phyloP scores from a whole-genome alignment of 1,140 invertebrate genomes.

The Cardiocondyla obscurior region DNA sequence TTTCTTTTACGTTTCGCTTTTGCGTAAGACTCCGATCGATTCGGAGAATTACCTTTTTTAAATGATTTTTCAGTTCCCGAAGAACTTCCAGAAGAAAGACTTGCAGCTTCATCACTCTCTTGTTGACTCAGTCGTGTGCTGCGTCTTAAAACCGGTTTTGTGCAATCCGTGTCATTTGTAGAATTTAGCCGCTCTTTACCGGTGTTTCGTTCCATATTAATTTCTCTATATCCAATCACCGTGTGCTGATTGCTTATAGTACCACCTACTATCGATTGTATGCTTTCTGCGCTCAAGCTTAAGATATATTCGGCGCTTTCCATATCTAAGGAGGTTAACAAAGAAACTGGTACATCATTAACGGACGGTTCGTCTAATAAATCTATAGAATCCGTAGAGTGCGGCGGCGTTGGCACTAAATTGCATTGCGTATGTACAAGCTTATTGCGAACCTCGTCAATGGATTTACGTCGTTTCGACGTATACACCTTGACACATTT shows the following conservation, averaged over 20 bases:
- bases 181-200: slow-evolving; percentile 66
- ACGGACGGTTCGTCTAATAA: slow-evolving; percentile 75
- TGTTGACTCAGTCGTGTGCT: slow-evolving; percentile 80
- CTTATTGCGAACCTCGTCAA: slow-evolving; percentile 65
- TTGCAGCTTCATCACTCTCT: slow-evolving; percentile 73
- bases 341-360: slow-evolving; percentile 75
- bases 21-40: slow-evolving; percentile 60
- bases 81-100: slow-evolving; percentile 19
- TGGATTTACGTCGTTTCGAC: slow-evolving; percentile 76
- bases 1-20: slow-evolving; percentile 75
- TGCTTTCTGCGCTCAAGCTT: slow-evolving; percentile 76
- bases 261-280: slow-evolving; percentile 73
- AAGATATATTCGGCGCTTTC: slow-evolving; percentile 79
- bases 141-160: slow-evolving; percentile 76
- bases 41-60: slow-evolving; percentile 63
- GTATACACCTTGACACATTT: slow-evolving; percentile 80
- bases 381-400: slow-evolving; percentile 77
- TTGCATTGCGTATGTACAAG: slow-evolving; percentile 61
- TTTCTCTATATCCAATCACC: slow-evolving; percentile 56
- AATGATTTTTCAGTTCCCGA: slow-evolving; percentile 54
- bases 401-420: slow-evolving; percentile 67
- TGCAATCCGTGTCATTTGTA: slow-evolving; percentile 48
- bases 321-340: slow-evolving; percentile 75
- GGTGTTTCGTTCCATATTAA: slow-evolving; percentile 44
- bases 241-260: slow-evolving; percentile 59